Evolutionary conservation across 2,113 vertebrate genomes (phyloP).

Genomic region (Stigmatopora nigra): DNA sequence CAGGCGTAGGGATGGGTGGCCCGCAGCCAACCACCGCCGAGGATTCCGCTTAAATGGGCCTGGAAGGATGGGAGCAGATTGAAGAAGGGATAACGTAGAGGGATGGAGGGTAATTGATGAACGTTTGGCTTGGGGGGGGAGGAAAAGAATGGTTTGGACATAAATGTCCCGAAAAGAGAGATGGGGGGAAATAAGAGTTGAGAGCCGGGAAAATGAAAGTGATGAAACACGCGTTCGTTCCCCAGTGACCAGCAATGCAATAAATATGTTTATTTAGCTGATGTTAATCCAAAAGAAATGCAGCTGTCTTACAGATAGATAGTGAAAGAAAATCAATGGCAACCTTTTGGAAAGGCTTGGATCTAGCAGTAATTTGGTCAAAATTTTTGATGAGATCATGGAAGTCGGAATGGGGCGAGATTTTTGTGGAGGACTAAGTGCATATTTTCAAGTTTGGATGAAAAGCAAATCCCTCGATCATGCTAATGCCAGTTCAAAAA

Average conservation of each 20-base stretch:
- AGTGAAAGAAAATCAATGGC: background rate
- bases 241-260: constrained; percentile 9
- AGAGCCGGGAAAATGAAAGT: constrained; percentile 27
- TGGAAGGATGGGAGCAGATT: constrained; percentile 68
- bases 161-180: constrained; percentile 50
- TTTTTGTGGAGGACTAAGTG: too few species aligned
- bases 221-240: constrained; percentile 25
- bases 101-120: constrained; percentile 94
- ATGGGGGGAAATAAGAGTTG: constrained; percentile 45
- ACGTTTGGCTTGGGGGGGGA: constrained; percentile 79
- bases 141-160: constrained; percentile 54
- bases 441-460: too few species aligned
- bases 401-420: too few species aligned
- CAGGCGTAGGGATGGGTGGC: constrained; percentile 87
- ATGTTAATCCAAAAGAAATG: background rate
- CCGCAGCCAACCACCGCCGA: constrained; percentile 82
- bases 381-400: background rate
- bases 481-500: too few species aligned
- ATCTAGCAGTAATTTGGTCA: background rate
- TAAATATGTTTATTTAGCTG: constrained; percentile 1
- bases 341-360: background rate
- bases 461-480: too few species aligned
- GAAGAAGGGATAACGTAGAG: constrained; percentile 72
- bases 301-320: background rate
- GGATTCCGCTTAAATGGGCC: constrained; percentile 86